Evolutionary conservation across 2,113 vertebrate species (phyloP), one percentile per base, ranked within the genome.

Genomic region (Tricholaema leucomelas): DNA sequence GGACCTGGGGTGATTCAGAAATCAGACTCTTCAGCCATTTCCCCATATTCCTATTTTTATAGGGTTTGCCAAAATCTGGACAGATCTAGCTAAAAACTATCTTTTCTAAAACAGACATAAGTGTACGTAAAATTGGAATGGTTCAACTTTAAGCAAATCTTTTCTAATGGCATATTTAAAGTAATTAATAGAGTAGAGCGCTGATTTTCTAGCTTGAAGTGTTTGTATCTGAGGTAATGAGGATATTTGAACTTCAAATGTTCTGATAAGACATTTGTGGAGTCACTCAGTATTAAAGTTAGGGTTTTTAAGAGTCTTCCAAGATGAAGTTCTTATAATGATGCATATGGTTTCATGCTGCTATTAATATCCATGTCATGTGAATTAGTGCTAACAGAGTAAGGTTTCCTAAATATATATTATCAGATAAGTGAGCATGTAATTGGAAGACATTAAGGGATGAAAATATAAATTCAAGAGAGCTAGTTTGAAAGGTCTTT

Each of bases 161-260:
- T 88, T 88, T 75, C 77, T 42, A 91, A 64, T 24, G 24, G 28
- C 35, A 55, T 23, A 15, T 63, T 87, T 59, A 79, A 90, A 88
- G 30, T 79, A 88, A 80, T 85, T 72, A 88, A 73, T 86, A 81
- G 38, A 17, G 16, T 52, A 88, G 73, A 83, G 23, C 28, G 61
- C 48, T 86, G 56, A 88, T 81, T 84, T 77, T 30, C 16, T 65
- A 83, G 54, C 28, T 64, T 80, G 44, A 72, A 80, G 30, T 69
- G 38, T 65, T 83, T 91, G 12, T 56, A 80, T 64, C 63, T 83
- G 44, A 83, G 73, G 59, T 63, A 88, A 88, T 28, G 25, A 73
- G 44, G n/a, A 56, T 73, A 81, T 83, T 17, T 69, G 38, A 92
- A 65, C 35, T 65, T 69, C 38, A 73, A 52, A 70, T 88, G 31